Evolutionary conservation across 2,888 invertebrate species (phyloP), one percentile per base, ranked within the genome.

Genomic region (Masnerella sp.): DNA sequence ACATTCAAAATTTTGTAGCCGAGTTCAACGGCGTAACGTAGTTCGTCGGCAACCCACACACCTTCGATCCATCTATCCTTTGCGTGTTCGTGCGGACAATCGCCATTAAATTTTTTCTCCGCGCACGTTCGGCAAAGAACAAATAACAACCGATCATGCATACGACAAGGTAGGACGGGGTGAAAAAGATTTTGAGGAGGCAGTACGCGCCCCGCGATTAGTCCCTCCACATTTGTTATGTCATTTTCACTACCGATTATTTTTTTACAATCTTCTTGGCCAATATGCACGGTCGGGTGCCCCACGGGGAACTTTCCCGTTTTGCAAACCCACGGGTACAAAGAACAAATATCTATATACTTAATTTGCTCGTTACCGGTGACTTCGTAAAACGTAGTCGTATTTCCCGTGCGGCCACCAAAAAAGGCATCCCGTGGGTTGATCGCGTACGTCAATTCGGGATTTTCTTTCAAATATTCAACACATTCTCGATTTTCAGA

Each of bases 41-140:
- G 42, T 69, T 87, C 87, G 9, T 81, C 81, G 0, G 80, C 77
- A 11, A 85, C 81, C 83, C 83, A 88, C 1, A 84, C 84, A 8
- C 86, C 82, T 0, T 45, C 61, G 2, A 85, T 45, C 2, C 59
- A 18, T 8, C 83, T 72, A n/a, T 82, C 76, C 2, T 12, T 36
- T 15, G 74, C 71, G 5, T 80, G 71, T 12, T 49, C 69, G 67
- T 87, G 85, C 2, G 11, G 22, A 61, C 87, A 88, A 0, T 74
- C 68, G 1, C 62, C 36, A 36, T 79, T 73, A 47, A 75, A 70
- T 30, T 78, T 28, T 15, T 43, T 73, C 18, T 84, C 79, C 22
- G 77, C 81, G 71, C 85, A 85, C 0, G 74, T 77, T 9, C 78
- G 71, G 77, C 87, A 87, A n/a, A n/a, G n/a, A n/a, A n/a, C n/a